Base-by-base conservation (phyloP, 2,113 vertebrate species). In the Craseonycteris thonglongyai region DNA sequence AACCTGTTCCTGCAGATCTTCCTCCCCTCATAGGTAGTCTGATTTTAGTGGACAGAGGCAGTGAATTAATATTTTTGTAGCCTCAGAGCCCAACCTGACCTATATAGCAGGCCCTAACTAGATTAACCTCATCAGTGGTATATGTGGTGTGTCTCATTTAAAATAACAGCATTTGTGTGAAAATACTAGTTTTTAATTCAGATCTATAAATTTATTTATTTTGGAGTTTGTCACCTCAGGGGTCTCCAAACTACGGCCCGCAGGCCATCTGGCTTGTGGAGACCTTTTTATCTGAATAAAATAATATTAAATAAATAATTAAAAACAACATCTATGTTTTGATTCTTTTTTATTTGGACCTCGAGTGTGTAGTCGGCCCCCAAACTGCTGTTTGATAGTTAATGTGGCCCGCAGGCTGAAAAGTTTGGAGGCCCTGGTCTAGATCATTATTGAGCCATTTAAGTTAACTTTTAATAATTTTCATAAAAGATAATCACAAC, bases 151-250 rank as follows among this genome's bases (percentile, higher is more conserved):
- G 5, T 56, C 35, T 90, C 42, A 38, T 68, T 68, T 61, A 86
- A 86, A 84, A 68, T 87, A 87, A 82, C 90, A 87, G 38, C 2
- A 11, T 65, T 78, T 78, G 6, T 47, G 75, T 82, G 45, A 75
- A 88, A 96, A 81, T 66, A 21, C 26, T 28, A 76, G 24, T 66
- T 95, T 90, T 90, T 81, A 88, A 72, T 28, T 83, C 54, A 56
- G 35, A 72, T 72, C 56, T 78, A 56, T 26, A 66, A 76, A 79
- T 28, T 33, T 45, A 68, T 28, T 28, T 79, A 75, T 75, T 75
- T 66, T 18, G 12, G 14, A 13, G 1, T 78, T 91, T 91, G 12
- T n/a, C n/a, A n/a, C n/a, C n/a, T n/a, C n/a, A n/a, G n/a, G n/a
- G n/a, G n/a, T n/a, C n/a, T n/a, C n/a, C n/a, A n/a, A n/a, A n/a